Conservation (phyloP, 2,888 invertebrate genomes). For the Macrosiphum euphorbiae region DNA sequence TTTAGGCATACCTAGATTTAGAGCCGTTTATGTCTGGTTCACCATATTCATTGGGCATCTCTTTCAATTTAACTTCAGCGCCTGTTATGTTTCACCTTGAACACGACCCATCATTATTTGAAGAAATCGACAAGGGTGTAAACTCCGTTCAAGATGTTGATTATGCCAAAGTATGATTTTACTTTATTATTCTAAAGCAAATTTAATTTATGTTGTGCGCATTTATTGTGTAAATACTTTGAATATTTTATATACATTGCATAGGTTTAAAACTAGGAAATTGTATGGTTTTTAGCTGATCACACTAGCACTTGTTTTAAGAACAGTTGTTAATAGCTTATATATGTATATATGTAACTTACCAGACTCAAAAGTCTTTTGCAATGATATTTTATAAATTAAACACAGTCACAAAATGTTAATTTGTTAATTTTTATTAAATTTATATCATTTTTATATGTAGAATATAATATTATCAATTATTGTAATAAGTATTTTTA, state of each 20-base stretch:
- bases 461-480: not conserved
- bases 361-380: not conserved
- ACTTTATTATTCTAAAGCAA: not conserved
- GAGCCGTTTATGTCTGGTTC: conserved; percentile 76
- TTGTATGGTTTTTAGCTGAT: not conserved
- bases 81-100: conserved; percentile 87
- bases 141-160: conserved; percentile 79
- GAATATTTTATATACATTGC: not conserved
- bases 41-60: conserved; percentile 72
- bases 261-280: not conserved
- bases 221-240: not conserved
- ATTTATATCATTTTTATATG: not conserved
- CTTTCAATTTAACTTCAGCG: conserved; percentile 83
- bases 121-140: conserved; percentile 78
- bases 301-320: not conserved
- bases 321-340: not conserved
- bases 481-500: not conserved
- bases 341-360: not conserved
- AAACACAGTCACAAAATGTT: not conserved
- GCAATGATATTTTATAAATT: not conserved
- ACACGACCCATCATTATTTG: conserved; percentile 79
- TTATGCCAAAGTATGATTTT: conserved; percentile 72
- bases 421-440: not conserved
- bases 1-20: conserved; percentile 77
- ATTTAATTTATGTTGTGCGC: not conserved